Base-by-base conservation (phyloP, 2,888 invertebrate genomes). In the Lutraria lutraria region DNA sequence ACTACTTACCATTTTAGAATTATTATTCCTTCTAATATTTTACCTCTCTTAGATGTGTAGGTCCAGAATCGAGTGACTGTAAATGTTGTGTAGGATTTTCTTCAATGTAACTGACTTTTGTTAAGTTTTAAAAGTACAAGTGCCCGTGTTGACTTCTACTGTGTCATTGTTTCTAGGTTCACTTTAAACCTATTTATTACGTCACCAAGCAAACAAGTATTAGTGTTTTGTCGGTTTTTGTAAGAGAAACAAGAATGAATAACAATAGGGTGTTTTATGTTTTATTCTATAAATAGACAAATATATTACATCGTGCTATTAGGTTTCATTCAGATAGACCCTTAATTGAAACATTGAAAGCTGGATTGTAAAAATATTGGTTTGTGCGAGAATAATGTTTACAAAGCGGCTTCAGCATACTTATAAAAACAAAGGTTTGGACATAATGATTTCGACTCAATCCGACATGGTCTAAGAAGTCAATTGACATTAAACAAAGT, bases 211-310 rank as follows among this genome's bases (percentile, higher is more conserved):
- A 25, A 68, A 68, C 43, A 2, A 43, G 2, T 43, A 8, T 6
- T 25, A 68, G 25, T 68, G 12, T n/a, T 68, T 68, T 68, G 25
- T 25, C 63, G 25, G 25, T 25, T 68, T 68, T 25, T 43, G 43
- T 43, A 43, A 4, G 43, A 68, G 25, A 68, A 68, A n/a, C 63
- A 68, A 68, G 63, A 68, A 68, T 25, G 25, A 25, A 68, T n/a
- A 63, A 63, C 21, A n/a, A 63, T 63, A n/a, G 10, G 12, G 12
- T 68, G 63, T 68, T 25, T n/a, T 68, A 25, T 68, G 63, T 68
- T 68, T 25, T 68, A 68, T 68, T 68, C 63, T 68, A 68, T 68
- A 68, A 25, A 68, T 68, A 68, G 25, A 25, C 63, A 6, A 68
- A 12, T 68, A 25, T n/a, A 25, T 25, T 25, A 8, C 12, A 68